phyloP scores from a whole-genome alignment of 2,797 vertebrate genomes.

The Lepilemur septentrionalis region DNA sequence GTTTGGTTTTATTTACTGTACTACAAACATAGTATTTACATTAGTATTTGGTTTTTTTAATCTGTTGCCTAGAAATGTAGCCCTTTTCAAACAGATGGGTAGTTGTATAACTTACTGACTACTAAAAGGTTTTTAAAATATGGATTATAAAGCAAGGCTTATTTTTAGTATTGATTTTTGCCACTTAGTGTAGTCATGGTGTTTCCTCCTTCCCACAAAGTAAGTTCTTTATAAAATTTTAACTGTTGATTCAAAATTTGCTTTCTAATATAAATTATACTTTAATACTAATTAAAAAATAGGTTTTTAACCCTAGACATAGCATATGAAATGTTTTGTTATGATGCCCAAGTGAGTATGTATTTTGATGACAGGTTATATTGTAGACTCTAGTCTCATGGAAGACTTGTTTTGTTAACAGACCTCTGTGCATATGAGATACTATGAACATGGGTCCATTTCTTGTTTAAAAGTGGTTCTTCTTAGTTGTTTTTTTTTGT shows the following conservation, averaged over 20 bases:
- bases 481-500: neutral
- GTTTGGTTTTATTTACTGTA: neutral
- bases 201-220: neutral
- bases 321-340: neutral
- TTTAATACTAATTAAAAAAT: neutral
- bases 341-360: neutral
- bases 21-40: neutral
- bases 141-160: conserved; percentile 16
- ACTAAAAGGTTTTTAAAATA: conserved; percentile 23
- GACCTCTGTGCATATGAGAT: neutral
- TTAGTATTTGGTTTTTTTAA: neutral
- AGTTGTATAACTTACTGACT: conserved; percentile 10
- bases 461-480: conserved; percentile 11
- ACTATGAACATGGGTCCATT: neutral
- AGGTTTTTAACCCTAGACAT: neutral
- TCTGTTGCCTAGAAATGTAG: neutral
- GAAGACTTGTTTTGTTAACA: neutral
- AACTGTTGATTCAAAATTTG: conserved; percentile 18
- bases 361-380: neutral
- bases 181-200: neutral
- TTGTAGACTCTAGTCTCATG: neutral
- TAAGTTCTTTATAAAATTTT: conserved; percentile 39
- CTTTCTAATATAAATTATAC: neutral
- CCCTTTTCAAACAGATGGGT: neutral
- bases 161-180: conserved; percentile 50